Evolutionary conservation across 1,140 invertebrate genomes (phyloP).

Genomic region (Drosophila malerkotliana): DNA sequence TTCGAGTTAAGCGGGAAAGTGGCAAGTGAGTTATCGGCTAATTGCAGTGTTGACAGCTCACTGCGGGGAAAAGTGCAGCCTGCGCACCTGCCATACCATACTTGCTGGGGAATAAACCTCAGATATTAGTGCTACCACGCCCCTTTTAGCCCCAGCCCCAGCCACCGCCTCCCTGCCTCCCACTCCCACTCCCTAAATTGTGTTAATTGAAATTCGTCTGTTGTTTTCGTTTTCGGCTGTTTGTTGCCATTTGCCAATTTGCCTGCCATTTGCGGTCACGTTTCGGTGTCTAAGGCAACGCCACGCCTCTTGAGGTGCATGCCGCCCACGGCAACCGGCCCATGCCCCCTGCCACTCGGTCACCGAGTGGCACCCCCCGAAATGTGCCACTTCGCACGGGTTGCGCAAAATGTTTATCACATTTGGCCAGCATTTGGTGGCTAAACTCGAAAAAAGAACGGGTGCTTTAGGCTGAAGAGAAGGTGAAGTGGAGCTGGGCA

Average conservation of each 20-base stretch:
- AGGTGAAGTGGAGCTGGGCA: too few species aligned
- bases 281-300: constrained; percentile 46
- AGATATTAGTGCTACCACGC: constrained; percentile 2
- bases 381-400: constrained; percentile 37
- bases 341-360: neutral
- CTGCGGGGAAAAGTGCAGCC: neutral
- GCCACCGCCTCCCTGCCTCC: neutral
- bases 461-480: too few species aligned
- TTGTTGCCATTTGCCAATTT: constrained; percentile 51
- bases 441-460: neutral
- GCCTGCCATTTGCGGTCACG: constrained; percentile 62
- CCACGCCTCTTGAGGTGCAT: constrained; percentile 41
- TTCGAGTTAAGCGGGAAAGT: neutral
- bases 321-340: neutral
- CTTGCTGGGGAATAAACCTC: neutral
- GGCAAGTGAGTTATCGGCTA: neutral
- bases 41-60: neutral
- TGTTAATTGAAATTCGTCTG: constrained; percentile 62
- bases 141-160: neutral
- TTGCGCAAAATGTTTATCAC: constrained; percentile 45
- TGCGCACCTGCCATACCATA: neutral
- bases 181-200: constrained; percentile 37
- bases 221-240: constrained; percentile 11
- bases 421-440: constrained; percentile 1
- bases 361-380: neutral